Evolutionary conservation across 2,113 vertebrate species (phyloP).

Genomic region (Edolisoma coerulescens): DNA sequence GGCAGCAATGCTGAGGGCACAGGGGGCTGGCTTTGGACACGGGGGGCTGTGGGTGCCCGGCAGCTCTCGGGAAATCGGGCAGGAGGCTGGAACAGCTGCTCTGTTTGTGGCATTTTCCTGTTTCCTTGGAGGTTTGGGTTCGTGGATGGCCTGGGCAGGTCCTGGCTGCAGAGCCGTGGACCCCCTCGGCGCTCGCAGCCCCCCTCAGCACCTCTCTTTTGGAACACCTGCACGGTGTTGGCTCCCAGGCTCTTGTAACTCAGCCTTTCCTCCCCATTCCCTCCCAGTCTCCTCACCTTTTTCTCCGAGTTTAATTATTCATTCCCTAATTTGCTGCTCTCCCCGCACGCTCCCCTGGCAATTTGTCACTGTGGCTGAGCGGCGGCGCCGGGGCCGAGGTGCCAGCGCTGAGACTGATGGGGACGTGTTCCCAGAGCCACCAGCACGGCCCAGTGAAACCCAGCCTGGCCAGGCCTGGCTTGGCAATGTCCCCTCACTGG

Average conservation of each 20-base stretch:
- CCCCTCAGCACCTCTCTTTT: rapidly evolving
- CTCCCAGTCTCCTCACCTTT: not conserved
- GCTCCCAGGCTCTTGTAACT: not conserved
- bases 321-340: conserved; percentile 20
- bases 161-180: no score
- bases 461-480: not conserved
- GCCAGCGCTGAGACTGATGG: not conserved
- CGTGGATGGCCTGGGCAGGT: rapidly evolving
- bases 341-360: not conserved
- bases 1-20: rapidly evolving
- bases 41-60: rapidly evolving
- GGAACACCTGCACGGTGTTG: rapidly evolving
- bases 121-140: rapidly evolving
- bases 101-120: rapidly evolving
- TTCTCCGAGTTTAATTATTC: conserved; percentile 22
- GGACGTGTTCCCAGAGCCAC: not conserved
- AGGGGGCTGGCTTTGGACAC: rapidly evolving
- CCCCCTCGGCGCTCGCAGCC: not conserved
- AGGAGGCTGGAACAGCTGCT: not conserved
- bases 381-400: not conserved
- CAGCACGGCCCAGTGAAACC: not conserved
- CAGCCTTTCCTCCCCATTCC: rapidly evolving
- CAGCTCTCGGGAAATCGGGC: rapidly evolving
- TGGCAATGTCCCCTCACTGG: rapidly evolving
- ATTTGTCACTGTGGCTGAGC: not conserved